Evolutionary conservation across 2,113 vertebrate genomes (phyloP).

Genomic region (Mustelus asterias): DNA sequence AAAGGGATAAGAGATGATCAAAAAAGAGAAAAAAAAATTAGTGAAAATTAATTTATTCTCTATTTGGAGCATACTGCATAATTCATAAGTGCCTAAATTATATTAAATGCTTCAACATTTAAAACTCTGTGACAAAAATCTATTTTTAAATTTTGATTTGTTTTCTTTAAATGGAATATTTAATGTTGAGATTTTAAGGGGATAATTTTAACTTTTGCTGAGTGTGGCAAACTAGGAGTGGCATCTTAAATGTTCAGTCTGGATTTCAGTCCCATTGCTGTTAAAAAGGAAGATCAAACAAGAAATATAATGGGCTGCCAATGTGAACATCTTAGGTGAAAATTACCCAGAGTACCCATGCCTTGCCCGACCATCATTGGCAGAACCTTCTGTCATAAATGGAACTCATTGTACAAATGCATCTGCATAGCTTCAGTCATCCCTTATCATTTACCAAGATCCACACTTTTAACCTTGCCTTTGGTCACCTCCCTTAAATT

Average conservation of each 20-base stretch:
- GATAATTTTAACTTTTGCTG: neutral
- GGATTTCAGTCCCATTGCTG: neutral
- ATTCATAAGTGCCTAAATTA: neutral
- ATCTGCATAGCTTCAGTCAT: neutral
- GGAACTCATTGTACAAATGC: neutral
- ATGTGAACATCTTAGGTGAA: neutral
- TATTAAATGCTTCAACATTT: neutral
- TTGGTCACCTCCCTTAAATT: neutral
- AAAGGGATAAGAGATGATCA: neutral
- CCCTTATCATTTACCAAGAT: neutral
- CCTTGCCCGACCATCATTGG: neutral
- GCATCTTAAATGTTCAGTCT: neutral
- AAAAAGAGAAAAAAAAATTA: neutral
- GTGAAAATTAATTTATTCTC: neutral
- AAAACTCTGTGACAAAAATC: neutral
- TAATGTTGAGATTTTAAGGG: neutral
- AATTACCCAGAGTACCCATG: neutral
- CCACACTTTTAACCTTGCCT: neutral
- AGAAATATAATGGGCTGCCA: neutral
- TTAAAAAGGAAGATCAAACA: neutral
- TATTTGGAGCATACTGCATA: neutral
- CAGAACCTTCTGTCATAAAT: neutral
- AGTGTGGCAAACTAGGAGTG: neutral
- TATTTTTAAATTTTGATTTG: neutral
- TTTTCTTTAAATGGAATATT: neutral